Conservation (phyloP, 2,797 vertebrate species). For the Chaunax sp. region DNA sequence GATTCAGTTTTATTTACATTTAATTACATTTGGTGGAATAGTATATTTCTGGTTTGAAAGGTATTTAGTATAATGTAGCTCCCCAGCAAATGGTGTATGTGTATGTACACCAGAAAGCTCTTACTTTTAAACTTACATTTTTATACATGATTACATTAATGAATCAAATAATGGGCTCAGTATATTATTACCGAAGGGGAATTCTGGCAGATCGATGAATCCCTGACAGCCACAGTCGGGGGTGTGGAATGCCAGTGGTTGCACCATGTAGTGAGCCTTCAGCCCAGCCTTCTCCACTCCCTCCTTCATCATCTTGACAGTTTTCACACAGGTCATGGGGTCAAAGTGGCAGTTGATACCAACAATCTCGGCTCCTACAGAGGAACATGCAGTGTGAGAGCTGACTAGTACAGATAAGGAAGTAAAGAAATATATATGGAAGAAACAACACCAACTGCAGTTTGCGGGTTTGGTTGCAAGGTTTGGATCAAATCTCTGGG, state of each 20-base stretch:
- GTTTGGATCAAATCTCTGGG: background rate
- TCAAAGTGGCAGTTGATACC: slow-evolving; percentile 98
- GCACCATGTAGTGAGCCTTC: slow-evolving; percentile 93
- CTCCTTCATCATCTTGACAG: slow-evolving; percentile 86
- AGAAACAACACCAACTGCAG: slow-evolving; percentile 3
- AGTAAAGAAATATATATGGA: background rate
- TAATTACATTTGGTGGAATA: background rate
- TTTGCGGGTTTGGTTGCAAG: background rate
- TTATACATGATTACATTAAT: background rate
- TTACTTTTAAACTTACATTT: background rate
- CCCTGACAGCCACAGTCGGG: slow-evolving; percentile 93
- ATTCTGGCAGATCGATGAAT: slow-evolving; percentile 96
- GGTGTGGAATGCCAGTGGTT: slow-evolving; percentile 85
- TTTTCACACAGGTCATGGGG: slow-evolving; percentile 87
- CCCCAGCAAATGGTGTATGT: slow-evolving; percentile 2
- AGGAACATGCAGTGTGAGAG: slow-evolving; percentile 16
- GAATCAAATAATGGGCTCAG: background rate
- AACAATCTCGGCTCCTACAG: slow-evolving; percentile 91
- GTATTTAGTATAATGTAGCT: too few species aligned
- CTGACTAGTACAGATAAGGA: slow-evolving; percentile 22
- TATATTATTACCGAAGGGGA: slow-evolving; percentile 87
- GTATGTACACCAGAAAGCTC: background rate
- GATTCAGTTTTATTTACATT: slow-evolving; percentile 9
- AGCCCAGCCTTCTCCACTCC: slow-evolving; percentile 89
- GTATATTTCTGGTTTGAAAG: background rate